Evolutionary conservation across 2,113 vertebrate genomes (phyloP).

Genomic region (Mesitornis unicolor): DNA sequence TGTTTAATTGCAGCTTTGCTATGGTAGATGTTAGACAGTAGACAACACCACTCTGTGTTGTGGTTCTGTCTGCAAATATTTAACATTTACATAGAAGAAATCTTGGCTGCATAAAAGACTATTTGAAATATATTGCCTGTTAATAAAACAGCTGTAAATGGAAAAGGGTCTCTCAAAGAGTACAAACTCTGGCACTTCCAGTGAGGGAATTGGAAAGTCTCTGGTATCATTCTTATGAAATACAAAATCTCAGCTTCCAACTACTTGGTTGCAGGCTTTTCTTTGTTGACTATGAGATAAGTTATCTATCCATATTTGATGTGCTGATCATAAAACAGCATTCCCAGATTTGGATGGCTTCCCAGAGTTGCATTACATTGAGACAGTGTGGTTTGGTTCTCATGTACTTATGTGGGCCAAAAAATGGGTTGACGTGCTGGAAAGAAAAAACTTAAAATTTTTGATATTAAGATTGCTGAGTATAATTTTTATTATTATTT

Average conservation of each 20-base stretch:
- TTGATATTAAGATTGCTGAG: background rate
- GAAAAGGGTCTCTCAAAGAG: background rate
- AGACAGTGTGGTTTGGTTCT: background rate
- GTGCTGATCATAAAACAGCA: background rate
- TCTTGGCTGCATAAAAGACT: background rate
- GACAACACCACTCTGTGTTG: background rate
- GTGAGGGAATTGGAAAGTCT: background rate
- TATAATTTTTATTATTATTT: background rate
- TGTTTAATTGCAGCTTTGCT: background rate
- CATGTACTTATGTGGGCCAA: background rate
- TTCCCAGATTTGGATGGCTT: slow-evolving; percentile 6
- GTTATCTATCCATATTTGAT: background rate
- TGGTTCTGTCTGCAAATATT: background rate
- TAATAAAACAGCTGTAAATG: background rate
- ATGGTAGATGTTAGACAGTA: background rate
- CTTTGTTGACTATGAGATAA: background rate
- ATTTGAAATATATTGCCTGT: background rate
- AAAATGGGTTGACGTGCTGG: background rate
- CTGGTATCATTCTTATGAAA: background rate
- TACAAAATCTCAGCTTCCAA: background rate
- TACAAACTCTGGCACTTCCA: background rate
- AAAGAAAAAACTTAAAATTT: background rate
- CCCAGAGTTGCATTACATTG: background rate
- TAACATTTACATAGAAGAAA: background rate
- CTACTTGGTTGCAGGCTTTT: background rate